These are phyloP conservation scores for Caenorhabditis sp. DNA, from an alignment of 2,888 invertebrate genomes.

Conservation along the genomic window DNA sequence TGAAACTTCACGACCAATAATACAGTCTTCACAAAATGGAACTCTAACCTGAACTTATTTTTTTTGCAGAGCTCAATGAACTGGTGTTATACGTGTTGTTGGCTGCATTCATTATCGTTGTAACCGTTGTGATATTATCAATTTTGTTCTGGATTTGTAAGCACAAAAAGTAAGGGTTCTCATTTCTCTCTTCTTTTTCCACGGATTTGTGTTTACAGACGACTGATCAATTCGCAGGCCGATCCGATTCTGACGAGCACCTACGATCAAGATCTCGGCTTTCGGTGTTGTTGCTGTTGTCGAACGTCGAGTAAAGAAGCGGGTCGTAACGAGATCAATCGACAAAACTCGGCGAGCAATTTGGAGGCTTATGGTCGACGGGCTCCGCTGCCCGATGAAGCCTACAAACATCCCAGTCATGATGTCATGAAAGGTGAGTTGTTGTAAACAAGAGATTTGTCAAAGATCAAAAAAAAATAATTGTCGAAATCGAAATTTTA, in stretches of 20 bases:
- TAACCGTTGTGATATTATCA: neutral
- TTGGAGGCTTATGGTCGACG: slow-evolving; percentile 30
- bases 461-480: neutral
- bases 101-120: neutral
- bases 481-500: neutral
- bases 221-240: slow-evolving; percentile 20
- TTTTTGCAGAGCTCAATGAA: slow-evolving; percentile 12
- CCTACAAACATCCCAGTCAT: slow-evolving; percentile 8
- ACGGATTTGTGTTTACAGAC: slow-evolving; percentile 14
- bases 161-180: slow-evolving; percentile 27
- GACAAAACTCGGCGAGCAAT: slow-evolving; percentile 37
- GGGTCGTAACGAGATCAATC: neutral
- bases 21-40: no score
- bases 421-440: neutral
- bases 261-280: slow-evolving; percentile 9
- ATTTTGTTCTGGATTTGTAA: slow-evolving; percentile 22
- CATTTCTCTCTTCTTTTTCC: neutral
- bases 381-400: slow-evolving; percentile 15
- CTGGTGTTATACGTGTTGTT: slow-evolving; percentile 13
- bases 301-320: neutral
- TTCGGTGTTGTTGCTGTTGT: slow-evolving; percentile 15
- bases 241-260: slow-evolving; percentile 12
- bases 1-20: no score
- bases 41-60: neutral
- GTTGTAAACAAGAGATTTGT: neutral